Conservation (phyloP, 2,113 vertebrate species). For the Crotalus tigris region DNA sequence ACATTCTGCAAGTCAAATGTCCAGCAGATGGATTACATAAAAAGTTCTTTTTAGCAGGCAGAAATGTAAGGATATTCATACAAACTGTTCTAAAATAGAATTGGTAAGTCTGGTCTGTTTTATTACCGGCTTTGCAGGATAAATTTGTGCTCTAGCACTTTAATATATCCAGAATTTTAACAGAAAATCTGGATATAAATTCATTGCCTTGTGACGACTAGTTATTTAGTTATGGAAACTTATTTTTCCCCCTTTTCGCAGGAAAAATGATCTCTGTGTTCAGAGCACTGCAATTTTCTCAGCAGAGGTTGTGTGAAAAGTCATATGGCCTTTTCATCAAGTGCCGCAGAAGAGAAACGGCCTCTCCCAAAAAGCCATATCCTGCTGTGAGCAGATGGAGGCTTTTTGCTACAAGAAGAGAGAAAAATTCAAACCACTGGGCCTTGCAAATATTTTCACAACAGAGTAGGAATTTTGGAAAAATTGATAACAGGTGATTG, state of each 20-base stretch:
- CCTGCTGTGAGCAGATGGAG: background rate
- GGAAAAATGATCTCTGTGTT: background rate
- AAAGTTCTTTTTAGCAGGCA: background rate
- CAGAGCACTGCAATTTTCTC: background rate
- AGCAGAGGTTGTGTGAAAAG: background rate
- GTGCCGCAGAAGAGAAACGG: background rate
- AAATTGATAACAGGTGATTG: background rate
- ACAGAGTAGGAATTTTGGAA: background rate
- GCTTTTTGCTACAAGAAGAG: background rate
- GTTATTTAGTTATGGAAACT: background rate
- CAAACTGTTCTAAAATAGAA: background rate
- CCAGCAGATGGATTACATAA: background rate
- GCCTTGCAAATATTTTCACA: background rate
- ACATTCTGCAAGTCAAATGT: background rate
- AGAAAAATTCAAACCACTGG: background rate
- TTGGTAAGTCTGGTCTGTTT: background rate
- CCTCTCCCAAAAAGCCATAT: background rate
- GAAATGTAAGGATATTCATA: background rate
- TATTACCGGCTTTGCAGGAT: background rate
- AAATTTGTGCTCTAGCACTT: background rate
- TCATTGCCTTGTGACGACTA: background rate
- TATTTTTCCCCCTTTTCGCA: background rate
- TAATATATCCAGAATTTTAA: background rate
- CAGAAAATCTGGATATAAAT: background rate
- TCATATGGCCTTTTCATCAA: background rate